Evolutionary conservation across 2,888 invertebrate species (phyloP).

Genomic region (Anaspis maculata): DNA sequence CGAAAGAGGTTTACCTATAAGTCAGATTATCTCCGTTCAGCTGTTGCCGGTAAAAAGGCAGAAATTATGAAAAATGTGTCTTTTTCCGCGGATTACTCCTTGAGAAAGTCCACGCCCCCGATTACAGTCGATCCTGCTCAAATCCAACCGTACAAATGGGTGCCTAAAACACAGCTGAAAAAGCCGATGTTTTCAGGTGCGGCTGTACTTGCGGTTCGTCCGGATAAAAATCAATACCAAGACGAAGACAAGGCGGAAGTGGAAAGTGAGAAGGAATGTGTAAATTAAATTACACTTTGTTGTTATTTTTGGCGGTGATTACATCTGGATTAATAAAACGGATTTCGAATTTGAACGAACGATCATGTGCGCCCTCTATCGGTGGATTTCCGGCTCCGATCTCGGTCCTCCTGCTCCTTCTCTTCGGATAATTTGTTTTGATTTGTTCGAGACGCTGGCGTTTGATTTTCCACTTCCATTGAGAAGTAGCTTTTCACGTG

Average conservation of each 20-base stretch:
- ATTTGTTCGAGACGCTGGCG: conserved; percentile 3
- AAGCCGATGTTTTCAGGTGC: conserved; percentile 28
- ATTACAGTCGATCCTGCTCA: conserved; percentile 18
- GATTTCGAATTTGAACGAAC: conserved; percentile 4
- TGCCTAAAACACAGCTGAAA: conserved; percentile 14
- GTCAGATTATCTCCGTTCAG: conserved; percentile 21
- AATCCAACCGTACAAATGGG: conserved; percentile 15
- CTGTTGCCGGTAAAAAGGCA: conserved; percentile 21
- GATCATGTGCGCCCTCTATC: no score
- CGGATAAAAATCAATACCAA: conserved; percentile 32
- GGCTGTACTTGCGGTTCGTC: conserved; percentile 33
- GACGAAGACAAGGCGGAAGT: conserved; percentile 30
- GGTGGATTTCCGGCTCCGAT: no score
- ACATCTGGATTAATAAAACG: conserved; percentile 12
- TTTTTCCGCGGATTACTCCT: conserved; percentile 29
- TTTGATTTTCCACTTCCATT: conserved; percentile 3
- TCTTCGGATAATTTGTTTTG: conserved; percentile 6
- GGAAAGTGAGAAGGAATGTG: conserved; percentile 30
- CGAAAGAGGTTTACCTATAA: conserved; percentile 19
- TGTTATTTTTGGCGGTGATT: conserved; percentile 21
- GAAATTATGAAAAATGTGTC: conserved; percentile 34
- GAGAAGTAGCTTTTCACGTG: conserved; percentile 13
- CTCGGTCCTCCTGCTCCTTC: conserved; percentile 3
- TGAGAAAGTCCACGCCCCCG: conserved; percentile 29
- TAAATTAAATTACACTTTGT: conserved; percentile 22